Evolutionary conservation across 2,888 invertebrate genomes (phyloP).

Genomic region (Cepaea hortensis): DNA sequence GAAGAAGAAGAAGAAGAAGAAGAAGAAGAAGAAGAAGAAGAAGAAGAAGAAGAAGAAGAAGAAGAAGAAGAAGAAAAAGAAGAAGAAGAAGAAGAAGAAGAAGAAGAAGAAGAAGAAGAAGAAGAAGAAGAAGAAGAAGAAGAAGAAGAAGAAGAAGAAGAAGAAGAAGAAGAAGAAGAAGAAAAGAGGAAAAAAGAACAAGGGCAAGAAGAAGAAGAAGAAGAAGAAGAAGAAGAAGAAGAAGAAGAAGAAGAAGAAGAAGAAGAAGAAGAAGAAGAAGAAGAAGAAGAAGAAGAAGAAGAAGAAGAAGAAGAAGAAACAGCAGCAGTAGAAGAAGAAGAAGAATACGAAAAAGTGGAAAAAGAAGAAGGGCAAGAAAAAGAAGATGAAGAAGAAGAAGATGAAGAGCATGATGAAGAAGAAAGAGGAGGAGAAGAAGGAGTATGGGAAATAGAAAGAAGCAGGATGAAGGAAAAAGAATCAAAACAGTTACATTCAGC

Average conservation of each 20-base stretch:
- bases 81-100: slow-evolving; percentile 23
- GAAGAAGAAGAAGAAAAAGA: background rate
- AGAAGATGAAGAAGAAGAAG: too few species aligned
- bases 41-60: background rate
- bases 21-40: background rate
- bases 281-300: slow-evolving; percentile 24
- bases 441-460: too few species aligned
- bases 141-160: slow-evolving; percentile 9
- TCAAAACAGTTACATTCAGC: too few species aligned
- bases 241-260: slow-evolving; percentile 30
- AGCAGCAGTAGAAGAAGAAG: too few species aligned
- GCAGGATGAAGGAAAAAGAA: too few species aligned
- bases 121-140: slow-evolving; percentile 22
- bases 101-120: slow-evolving; percentile 20
- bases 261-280: slow-evolving; percentile 24
- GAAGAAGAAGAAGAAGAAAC: too few species aligned
- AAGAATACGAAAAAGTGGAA: too few species aligned
- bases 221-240: slow-evolving; percentile 34
- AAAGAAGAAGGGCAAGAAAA: too few species aligned
- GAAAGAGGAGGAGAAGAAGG: too few species aligned
- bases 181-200: too few species aligned
- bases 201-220: background rate
- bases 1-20: background rate
- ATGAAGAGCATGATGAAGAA: too few species aligned
- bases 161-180: background rate